These are phyloP conservation scores for Xanthorhoe spadicearia DNA, from an alignment of 2,888 invertebrate genomes.

Conservation along the genomic window DNA sequence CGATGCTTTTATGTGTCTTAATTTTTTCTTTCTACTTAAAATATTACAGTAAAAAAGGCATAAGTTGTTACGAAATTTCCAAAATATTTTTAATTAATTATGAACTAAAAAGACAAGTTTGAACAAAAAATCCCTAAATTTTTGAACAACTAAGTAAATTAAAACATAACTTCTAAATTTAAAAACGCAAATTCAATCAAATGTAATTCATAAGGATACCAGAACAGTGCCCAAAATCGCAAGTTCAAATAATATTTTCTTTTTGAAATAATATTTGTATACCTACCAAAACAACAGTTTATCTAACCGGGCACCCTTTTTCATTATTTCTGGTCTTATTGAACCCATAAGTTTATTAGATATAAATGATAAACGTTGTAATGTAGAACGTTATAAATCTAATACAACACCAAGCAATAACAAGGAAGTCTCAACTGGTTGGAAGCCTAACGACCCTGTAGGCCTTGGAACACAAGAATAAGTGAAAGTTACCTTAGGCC, in stretches of 20 bases:
- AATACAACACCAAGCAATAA: slow-evolving; percentile 30
- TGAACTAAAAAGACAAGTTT: too few relatives aligned
- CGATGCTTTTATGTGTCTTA: not conserved
- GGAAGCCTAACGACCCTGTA: slow-evolving; percentile 35
- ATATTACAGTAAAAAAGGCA: not conserved
- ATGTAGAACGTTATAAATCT: slow-evolving; percentile 19
- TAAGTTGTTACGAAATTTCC: not conserved
- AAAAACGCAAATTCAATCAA: not conserved
- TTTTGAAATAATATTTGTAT: too few relatives aligned
- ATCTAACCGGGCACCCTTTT: too few relatives aligned
- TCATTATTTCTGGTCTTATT: too few relatives aligned
- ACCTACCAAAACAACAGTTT: too few relatives aligned
- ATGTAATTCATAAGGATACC: too few relatives aligned
- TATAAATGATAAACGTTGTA: not conserved
- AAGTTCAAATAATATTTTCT: too few relatives aligned
- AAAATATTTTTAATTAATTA: too few relatives aligned
- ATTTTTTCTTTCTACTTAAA: not conserved
- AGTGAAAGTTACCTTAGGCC: slow-evolving; percentile 34
- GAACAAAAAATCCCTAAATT: too few relatives aligned
- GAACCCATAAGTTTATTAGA: not conserved
- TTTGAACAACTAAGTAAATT: too few relatives aligned
- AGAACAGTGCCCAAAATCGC: too few relatives aligned
- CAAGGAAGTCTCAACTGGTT: slow-evolving; percentile 37
- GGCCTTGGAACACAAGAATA: slow-evolving; percentile 33
- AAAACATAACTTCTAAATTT: not conserved